These are phyloP conservation scores for Arvicanthis niloticus DNA, from an alignment of 2,113 vertebrate genomes.

Conservation along the genomic window DNA sequence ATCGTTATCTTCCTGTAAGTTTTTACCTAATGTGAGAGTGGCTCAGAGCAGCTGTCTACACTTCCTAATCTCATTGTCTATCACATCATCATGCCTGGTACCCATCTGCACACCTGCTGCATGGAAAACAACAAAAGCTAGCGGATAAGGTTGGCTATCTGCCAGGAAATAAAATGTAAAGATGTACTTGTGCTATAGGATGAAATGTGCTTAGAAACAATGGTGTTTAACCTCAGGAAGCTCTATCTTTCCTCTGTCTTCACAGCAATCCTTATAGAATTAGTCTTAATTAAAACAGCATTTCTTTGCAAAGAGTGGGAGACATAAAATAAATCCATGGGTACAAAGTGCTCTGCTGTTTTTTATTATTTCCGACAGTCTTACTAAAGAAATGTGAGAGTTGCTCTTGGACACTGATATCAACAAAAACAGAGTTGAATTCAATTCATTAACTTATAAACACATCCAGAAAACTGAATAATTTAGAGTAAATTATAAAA, in stretches of 20 bases:
- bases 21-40: constrained; percentile 32
- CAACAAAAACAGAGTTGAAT: not conserved
- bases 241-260: constrained; percentile 37
- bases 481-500: not conserved
- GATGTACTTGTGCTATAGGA: constrained; percentile 62
- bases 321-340: not conserved
- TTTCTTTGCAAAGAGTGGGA: not conserved
- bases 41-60: constrained; percentile 53
- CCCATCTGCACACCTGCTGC: constrained; percentile 48
- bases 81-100: constrained; percentile 15
- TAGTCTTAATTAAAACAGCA: constrained; percentile 36
- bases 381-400: not conserved
- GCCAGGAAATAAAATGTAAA: constrained; percentile 58
- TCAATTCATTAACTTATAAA: not conserved
- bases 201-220: constrained; percentile 51
- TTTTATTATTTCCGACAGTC: not conserved
- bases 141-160: constrained; percentile 17
- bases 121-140: constrained; percentile 29
- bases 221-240: constrained; percentile 24
- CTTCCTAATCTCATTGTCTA: not conserved
- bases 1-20: constrained; percentile 16
- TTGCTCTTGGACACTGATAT: not conserved
- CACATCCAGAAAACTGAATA: constrained; percentile 38
- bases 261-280: not conserved
- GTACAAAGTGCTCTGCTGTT: not conserved